Percentiles rank a stretch among this genome's conserved stretches.
Conservation (phyloP, 1,140 invertebrate genomes). For the Battus philenor region DNA sequence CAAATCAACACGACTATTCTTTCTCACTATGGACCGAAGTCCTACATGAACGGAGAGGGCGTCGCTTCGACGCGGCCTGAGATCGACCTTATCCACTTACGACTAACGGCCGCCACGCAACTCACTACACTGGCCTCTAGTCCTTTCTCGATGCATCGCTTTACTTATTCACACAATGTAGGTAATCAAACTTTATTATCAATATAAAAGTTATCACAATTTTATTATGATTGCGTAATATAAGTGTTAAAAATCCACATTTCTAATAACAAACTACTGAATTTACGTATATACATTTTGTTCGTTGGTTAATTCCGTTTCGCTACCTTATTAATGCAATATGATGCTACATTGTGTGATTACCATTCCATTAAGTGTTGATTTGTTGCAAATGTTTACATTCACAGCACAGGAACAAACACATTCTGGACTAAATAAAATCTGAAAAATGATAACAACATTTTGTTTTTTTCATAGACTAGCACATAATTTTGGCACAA, state of each 20-base stretch:
- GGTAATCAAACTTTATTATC: background rate
- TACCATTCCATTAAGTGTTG: slow-evolving; percentile 52
- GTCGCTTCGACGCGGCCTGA: background rate
- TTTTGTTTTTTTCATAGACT: slow-evolving; percentile 65
- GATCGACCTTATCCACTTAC: too few species aligned
- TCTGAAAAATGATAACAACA: slow-evolving; percentile 75
- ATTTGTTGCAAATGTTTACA: slow-evolving; percentile 64
- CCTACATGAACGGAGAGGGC: too few species aligned
- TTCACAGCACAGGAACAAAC: slow-evolving; percentile 74
- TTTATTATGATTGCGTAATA: slow-evolving; percentile 1
- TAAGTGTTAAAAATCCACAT: background rate
- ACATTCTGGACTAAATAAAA: slow-evolving; percentile 76
- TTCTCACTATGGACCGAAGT: slow-evolving; percentile 20
- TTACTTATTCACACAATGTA: slow-evolving; percentile 13
- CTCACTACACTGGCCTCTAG: background rate
- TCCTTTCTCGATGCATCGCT: background rate
- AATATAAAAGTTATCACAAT: slow-evolving; percentile 12
- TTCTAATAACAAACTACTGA: background rate
- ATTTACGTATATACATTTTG: slow-evolving; percentile 14
- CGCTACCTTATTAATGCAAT: slow-evolving; percentile 16
- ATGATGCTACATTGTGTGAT: slow-evolving; percentile 38
- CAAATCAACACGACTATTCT: slow-evolving; percentile 61
- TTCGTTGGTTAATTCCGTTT: slow-evolving; percentile 22
- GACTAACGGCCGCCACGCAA: background rate
- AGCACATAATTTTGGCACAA: slow-evolving; percentile 75